These are phyloP conservation scores for Volucella inanis DNA, from an alignment of 2,888 invertebrate genomes.

Conservation along the genomic window DNA sequence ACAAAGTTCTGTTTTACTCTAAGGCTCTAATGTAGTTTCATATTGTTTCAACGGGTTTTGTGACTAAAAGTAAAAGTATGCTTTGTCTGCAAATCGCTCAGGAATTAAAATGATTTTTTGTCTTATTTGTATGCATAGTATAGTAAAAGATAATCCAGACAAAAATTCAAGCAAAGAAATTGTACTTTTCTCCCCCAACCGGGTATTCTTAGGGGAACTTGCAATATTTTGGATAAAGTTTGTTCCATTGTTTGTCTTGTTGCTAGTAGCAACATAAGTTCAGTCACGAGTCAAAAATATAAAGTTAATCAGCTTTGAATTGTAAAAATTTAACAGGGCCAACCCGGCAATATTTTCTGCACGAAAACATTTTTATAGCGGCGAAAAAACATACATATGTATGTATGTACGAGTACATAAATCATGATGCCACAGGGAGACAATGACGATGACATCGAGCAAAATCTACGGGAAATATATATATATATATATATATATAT, in stretches of 20 bases:
- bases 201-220: constrained; percentile 22
- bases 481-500: too few species aligned
- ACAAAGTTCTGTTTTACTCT: constrained; percentile 25
- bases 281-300: constrained; percentile 69
- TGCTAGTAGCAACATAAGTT: constrained; percentile 73
- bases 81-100: too few species aligned
- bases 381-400: constrained; percentile 45
- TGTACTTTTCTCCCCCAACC: constrained; percentile 51
- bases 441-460: constrained; percentile 46
- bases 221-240: constrained; percentile 35
- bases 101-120: too few species aligned
- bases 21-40: too few species aligned
- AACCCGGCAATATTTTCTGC: constrained; percentile 31
- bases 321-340: constrained; percentile 31
- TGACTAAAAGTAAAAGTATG: too few species aligned
- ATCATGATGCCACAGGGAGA: constrained; percentile 65
- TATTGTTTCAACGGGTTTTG: too few species aligned
- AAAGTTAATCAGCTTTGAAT: constrained; percentile 51
- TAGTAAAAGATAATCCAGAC: constrained; percentile 1
- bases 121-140: too few species aligned
- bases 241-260: constrained; percentile 63
- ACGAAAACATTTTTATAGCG: constrained; percentile 36
- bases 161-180: constrained; percentile 53
- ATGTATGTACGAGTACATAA: constrained; percentile 3
- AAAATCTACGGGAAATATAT: constrained; percentile 62